These are phyloP conservation scores for Phania funesta DNA, from an alignment of 2,888 invertebrate species.

Conservation along the genomic window DNA sequence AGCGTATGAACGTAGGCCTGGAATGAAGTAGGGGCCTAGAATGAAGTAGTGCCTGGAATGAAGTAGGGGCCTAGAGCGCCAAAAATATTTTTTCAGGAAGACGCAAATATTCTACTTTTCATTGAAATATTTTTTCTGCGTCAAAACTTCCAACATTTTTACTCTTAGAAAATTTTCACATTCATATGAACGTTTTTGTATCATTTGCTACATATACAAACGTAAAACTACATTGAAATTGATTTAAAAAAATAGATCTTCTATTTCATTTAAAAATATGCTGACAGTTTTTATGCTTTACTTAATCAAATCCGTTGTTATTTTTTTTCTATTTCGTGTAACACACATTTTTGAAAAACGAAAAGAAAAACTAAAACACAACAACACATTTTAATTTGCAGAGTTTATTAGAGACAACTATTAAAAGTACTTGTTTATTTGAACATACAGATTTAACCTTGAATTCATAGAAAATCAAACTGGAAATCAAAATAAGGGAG, in stretches of 20 bases:
- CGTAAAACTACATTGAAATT: not conserved
- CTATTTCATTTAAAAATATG: constrained; percentile 3
- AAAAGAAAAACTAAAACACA: not conserved
- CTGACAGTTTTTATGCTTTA: constrained; percentile 25
- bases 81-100: no score
- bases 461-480: constrained; percentile 32
- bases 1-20: no score
- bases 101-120: no score
- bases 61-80: no score
- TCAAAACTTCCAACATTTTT: no score
- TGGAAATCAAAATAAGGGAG: not conserved
- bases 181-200: not conserved
- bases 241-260: not conserved
- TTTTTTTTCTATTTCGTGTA: constrained; percentile 24
- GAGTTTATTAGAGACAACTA: constrained; percentile 29
- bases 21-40: no score
- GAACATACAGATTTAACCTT: constrained; percentile 46
- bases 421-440: constrained; percentile 30
- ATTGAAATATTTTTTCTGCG: no score
- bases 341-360: not conserved
- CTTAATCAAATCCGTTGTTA: constrained; percentile 7
- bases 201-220: not conserved
- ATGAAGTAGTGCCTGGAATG: no score
- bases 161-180: no score
- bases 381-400: constrained; percentile 30